Conservation (phyloP, 2,113 vertebrate species). For the Lucifuga dentata region DNA sequence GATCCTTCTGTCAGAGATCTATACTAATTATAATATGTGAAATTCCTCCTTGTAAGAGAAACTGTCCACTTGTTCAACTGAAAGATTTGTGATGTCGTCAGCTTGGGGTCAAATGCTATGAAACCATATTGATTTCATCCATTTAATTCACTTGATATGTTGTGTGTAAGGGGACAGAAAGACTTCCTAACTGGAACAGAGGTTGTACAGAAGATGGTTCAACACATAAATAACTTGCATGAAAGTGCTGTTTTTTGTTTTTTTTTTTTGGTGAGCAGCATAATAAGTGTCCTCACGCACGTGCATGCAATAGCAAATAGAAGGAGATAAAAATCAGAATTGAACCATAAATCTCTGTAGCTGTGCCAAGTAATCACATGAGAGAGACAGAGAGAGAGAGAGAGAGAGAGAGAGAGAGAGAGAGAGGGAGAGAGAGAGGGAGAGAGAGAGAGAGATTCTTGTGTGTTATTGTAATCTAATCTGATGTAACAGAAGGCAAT, state of each 20-base stretch:
- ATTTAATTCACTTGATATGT: too few relatives aligned
- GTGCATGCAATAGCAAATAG: neutral
- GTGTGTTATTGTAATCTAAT: slow-evolving; percentile 61
- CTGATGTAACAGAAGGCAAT: slow-evolving; percentile 79
- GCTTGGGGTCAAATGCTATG: too few relatives aligned
- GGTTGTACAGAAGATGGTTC: neutral
- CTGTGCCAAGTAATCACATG: neutral
- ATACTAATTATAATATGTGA: too few relatives aligned
- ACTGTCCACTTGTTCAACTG: too few relatives aligned
- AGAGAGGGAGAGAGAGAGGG: too few relatives aligned
- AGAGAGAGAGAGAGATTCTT: slow-evolving; percentile 12
- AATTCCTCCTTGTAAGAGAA: too few relatives aligned
- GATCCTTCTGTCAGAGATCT: too few relatives aligned
- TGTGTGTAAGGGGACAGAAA: too few relatives aligned
- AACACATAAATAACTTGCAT: neutral
- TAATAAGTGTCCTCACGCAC: too few relatives aligned
- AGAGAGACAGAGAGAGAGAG: too few relatives aligned
- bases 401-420: neutral
- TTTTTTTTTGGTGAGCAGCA: neutral
- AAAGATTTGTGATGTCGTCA: too few relatives aligned
- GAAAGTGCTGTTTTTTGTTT: neutral
- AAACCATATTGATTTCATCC: too few relatives aligned
- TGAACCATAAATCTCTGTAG: neutral
- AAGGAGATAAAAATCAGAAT: slow-evolving; percentile 4
- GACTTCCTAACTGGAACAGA: neutral